Percentiles rank a stretch among this genome's conserved stretches.
Evolutionary conservation across 1,140 invertebrate species (phyloP).

Genomic region (Cyclina sinensis): DNA sequence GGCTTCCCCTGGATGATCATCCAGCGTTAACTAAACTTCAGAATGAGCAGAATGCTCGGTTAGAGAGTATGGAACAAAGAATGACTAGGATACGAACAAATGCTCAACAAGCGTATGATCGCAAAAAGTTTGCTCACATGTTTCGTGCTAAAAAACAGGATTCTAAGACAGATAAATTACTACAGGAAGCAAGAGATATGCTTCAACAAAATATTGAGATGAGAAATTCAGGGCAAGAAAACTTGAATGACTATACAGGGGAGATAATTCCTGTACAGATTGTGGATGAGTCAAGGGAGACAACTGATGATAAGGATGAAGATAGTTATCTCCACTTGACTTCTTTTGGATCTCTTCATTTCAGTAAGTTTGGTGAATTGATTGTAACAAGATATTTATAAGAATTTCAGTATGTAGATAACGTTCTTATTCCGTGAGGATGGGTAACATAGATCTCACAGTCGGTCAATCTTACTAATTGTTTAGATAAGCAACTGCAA

Average conservation of each 20-base stretch:
- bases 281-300: constrained; percentile 59
- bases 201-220: constrained; percentile 68
- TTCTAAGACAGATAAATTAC: constrained; percentile 67
- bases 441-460: no score
- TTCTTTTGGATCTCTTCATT: constrained; percentile 63
- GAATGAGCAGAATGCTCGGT: constrained; percentile 78
- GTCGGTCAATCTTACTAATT: no score
- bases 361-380: no score
- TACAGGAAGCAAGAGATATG: constrained; percentile 74
- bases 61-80: constrained; percentile 78
- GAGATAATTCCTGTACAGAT: constrained; percentile 79
- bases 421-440: no score
- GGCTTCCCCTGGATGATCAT: constrained; percentile 71
- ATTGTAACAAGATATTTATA: no score
- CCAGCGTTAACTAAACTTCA: constrained; percentile 77
- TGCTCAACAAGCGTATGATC: constrained; percentile 76
- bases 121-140: constrained; percentile 78
- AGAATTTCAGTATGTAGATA: no score
- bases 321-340: constrained; percentile 57
- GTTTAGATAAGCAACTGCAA: no score
- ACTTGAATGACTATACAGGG: constrained; percentile 72
- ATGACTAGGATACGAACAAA: constrained; percentile 76
- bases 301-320: constrained; percentile 22
- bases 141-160: constrained; percentile 75
- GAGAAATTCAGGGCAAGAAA: constrained; percentile 54